A percentile compares a stretch with the other conserved stretches of the same genome.
Evolutionary conservation across 2,797 vertebrate species (phyloP).

Genomic region (Apogon hyalosoma): DNA sequence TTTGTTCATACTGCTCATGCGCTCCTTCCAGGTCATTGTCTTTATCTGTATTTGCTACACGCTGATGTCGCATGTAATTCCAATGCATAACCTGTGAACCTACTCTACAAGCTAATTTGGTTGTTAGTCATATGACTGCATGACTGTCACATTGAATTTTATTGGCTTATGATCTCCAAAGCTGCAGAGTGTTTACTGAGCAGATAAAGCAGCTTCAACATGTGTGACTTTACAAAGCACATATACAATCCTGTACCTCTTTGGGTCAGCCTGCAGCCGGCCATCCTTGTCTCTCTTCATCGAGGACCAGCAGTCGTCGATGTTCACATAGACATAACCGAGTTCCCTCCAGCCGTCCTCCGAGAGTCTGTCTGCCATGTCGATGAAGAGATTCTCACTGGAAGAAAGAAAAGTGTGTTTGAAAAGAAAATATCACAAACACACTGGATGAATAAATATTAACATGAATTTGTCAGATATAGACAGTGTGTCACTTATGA

Average conservation of each 20-base stretch:
- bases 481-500: too few relatives aligned
- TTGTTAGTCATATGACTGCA: slow-evolving; percentile 15
- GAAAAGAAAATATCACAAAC: too few relatives aligned
- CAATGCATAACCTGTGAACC: not conserved
- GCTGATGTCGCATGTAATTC: slow-evolving; percentile 19
- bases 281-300: slow-evolving; percentile 84
- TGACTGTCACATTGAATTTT: slow-evolving; percentile 46
- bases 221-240: not conserved
- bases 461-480: too few relatives aligned
- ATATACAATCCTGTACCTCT: slow-evolving; percentile 73
- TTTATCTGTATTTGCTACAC: not conserved
- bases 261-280: slow-evolving; percentile 86
- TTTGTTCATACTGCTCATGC: slow-evolving; percentile 1
- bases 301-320: slow-evolving; percentile 95
- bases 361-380: slow-evolving; percentile 91
- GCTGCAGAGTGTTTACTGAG: slow-evolving; percentile 1
- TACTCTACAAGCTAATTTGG: not conserved
- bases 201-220: not conserved
- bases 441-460: too few relatives aligned
- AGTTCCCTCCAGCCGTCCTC: slow-evolving; percentile 94
- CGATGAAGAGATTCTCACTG: slow-evolving; percentile 87
- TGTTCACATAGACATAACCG: slow-evolving; percentile 92
- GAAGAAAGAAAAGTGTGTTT: too few relatives aligned
- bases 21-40: not conserved
- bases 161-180: slow-evolving; percentile 5